phyloP scores from a whole-genome alignment of 2,888 invertebrate genomes.

The Drosophila bunnanda region DNA sequence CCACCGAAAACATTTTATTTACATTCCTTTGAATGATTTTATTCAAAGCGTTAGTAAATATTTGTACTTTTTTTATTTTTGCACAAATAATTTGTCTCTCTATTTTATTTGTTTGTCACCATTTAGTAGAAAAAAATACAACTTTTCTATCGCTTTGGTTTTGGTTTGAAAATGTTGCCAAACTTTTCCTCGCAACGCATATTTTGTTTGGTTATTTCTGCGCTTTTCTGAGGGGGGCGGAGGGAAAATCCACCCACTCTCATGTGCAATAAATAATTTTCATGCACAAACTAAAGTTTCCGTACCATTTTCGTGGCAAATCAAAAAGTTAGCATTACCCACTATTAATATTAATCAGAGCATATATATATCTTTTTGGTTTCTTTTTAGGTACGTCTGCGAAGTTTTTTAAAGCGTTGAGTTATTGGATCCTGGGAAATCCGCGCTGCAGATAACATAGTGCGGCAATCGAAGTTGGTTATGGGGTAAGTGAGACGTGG shows the following conservation, averaged over 20 bases:
- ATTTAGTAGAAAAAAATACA: slow-evolving; percentile 24
- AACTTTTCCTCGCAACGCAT: slow-evolving; percentile 7
- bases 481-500: slow-evolving; percentile 67
- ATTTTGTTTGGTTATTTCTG: too few relatives aligned
- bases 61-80: slow-evolving; percentile 2
- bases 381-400: slow-evolving; percentile 59
- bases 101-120: slow-evolving; percentile 29
- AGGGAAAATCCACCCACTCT: background rate
- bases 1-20: background rate
- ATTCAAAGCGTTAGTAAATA: slow-evolving; percentile 4
- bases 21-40: background rate
- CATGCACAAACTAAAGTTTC: slow-evolving; percentile 35
- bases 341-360: slow-evolving; percentile 46
- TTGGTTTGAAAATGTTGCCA: slow-evolving; percentile 16
- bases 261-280: slow-evolving; percentile 50
- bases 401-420: slow-evolving; percentile 27
- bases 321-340: slow-evolving; percentile 36
- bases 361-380: slow-evolving; percentile 7
- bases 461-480: slow-evolving; percentile 37
- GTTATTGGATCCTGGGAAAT: slow-evolving; percentile 19
- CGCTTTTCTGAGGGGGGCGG: background rate
- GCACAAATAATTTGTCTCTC: slow-evolving; percentile 14
- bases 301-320: slow-evolving; percentile 34
- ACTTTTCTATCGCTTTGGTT: slow-evolving; percentile 53
- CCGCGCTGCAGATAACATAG: slow-evolving; percentile 14